Base-by-base conservation (phyloP, 2,797 vertebrate species). In the Crenuchus spilurus region DNA sequence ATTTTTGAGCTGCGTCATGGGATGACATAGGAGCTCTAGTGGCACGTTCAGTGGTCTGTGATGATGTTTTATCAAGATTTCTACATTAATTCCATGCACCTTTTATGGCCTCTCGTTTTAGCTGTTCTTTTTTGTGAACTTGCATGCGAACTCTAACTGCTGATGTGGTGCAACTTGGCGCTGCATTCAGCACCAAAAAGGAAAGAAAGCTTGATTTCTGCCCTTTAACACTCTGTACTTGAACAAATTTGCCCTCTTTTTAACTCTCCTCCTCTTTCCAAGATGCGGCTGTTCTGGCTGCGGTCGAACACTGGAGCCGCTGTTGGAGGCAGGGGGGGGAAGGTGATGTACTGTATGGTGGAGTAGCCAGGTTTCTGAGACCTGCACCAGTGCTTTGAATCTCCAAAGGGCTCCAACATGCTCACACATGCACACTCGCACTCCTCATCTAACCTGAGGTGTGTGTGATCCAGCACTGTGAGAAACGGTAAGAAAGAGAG, bases 331-430 rank as follows among this genome's bases (percentile, higher is more conserved):
- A 30, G 28, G 18, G 60, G 37, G 18, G 28, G 60, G 37, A 30
- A 14, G 18, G 60, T 16, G 11, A 26, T 26, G 10, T 39, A 14
- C 46, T 22, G 22, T 67, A 28, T 9, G 11, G 61, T 9, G 26
- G 22, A 44, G 22, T 54, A 54, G 33, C 26, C 42, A n/a, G 64
- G 30, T 22, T 54, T 41, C 22, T 1, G 14, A 39, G 14, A 39
- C 35, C 35, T 42, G 16, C 51, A 28, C 5, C 55, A 14, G 58
- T 63, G 57, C 58, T 65, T 49, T 4, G 26, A 58, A 60, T 41
- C 37, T 20, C 28, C 20, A 66, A 76, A 76, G 69, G 75, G 75
- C 75, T 76, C 46, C 31, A 52, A 35, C 33, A 48, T 24, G 30
- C 57, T 49, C 14, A 2, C 57, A 48, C 58, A 42, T 39, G 13